Conservation (phyloP, 2,113 vertebrate genomes). For the Scolopax mira region DNA sequence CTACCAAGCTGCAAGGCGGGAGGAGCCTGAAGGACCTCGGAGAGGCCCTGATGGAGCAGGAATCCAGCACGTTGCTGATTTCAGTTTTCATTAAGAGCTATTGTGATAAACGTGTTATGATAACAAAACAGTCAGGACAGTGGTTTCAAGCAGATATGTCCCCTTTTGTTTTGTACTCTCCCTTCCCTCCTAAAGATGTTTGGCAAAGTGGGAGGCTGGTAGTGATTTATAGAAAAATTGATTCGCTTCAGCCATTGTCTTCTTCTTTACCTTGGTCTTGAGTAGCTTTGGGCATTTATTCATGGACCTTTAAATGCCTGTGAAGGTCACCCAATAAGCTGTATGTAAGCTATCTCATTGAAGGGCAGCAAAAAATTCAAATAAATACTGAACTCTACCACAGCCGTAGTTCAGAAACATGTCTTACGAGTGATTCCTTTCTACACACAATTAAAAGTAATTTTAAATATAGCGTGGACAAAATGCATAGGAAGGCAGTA, state of each 20-base stretch:
- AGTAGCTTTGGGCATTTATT: background rate
- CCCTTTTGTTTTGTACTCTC: background rate
- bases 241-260: background rate
- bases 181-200: background rate
- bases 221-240: background rate
- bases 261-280: background rate
- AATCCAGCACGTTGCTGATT: background rate
- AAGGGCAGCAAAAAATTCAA: background rate
- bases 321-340: background rate
- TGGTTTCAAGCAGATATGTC: background rate
- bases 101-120: background rate
- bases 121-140: background rate
- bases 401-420: background rate
- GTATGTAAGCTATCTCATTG: background rate
- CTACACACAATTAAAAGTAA: background rate
- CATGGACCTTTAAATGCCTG: accelerated
- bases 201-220: background rate
- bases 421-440: background rate
- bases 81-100: background rate
- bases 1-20: background rate
- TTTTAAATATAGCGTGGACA: background rate
- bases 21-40: background rate
- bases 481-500: background rate
- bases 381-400: background rate
- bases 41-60: background rate